phyloP scores from a whole-genome alignment of 1,140 invertebrate genomes.

The Galleria mellonella region DNA sequence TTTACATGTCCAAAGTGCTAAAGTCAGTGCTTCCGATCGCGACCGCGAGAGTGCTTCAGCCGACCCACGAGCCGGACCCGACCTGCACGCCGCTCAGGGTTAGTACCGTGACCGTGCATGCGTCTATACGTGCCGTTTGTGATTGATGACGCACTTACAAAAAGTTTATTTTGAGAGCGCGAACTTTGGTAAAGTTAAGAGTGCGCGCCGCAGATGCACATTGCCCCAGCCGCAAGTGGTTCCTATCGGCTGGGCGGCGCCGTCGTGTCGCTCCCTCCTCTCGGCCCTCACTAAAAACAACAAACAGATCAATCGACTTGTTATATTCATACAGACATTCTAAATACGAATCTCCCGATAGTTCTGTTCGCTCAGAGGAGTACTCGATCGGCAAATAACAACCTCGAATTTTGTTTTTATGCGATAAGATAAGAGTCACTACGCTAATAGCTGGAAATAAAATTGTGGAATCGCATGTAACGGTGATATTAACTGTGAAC shows the following conservation, averaged over 20 bases:
- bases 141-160: conserved; percentile 51
- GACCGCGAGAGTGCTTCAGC: conserved; percentile 65
- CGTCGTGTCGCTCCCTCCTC: conserved; percentile 59
- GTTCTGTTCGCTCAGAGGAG: conserved; percentile 26
- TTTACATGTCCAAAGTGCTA: conserved; percentile 72
- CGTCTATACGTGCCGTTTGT: conserved; percentile 27
- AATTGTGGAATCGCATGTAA: conserved; percentile 70
- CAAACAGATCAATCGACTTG: conserved; percentile 70
- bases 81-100: conserved; percentile 66
- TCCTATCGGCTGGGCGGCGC: conserved; percentile 62
- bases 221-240: conserved; percentile 60
- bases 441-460: conserved; percentile 64
- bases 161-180: conserved; percentile 67
- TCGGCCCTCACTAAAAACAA: conserved; percentile 66
- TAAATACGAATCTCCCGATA: conserved; percentile 40
- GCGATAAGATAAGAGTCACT: conserved; percentile 56
- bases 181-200: conserved; percentile 63
- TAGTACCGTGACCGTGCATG: conserved; percentile 43
- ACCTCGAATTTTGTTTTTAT: conserved; percentile 55
- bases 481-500: conserved; percentile 62
- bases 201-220: conserved; percentile 66
- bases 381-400: conserved; percentile 29
- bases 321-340: conserved; percentile 45
- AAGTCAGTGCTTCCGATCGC: conserved; percentile 70
- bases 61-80: conserved; percentile 56